A percentile compares a stretch with the other conserved stretches of the same genome.
These are phyloP conservation scores for Gonioctena quinquepunctata DNA, from an alignment of 1,140 invertebrate genomes.

Conservation along the genomic window DNA sequence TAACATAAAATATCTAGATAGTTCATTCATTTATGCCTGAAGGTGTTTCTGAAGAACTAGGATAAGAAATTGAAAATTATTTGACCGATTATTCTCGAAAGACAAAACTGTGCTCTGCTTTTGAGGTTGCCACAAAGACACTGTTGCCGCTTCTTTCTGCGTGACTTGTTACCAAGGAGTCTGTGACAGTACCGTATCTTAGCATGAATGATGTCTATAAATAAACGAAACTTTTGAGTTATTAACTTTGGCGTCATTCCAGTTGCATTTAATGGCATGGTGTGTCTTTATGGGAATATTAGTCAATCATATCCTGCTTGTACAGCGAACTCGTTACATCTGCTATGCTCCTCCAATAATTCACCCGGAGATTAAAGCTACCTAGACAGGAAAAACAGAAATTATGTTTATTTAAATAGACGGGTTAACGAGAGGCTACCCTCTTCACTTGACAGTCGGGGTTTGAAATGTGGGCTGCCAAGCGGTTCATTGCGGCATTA, in stretches of 20 bases:
- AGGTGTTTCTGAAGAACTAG: too few species aligned
- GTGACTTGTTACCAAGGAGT: too few species aligned
- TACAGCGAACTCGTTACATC: background rate
- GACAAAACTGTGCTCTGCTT: too few species aligned
- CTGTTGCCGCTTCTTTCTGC: too few species aligned
- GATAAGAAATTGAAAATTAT: too few species aligned
- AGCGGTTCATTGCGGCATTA: background rate
- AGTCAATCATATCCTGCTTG: background rate
- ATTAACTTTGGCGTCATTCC: constrained; percentile 1
- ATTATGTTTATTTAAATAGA: background rate
- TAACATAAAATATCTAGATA: too few species aligned
- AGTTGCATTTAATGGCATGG: constrained; percentile 2
- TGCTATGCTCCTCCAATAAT: background rate
- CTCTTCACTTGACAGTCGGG: background rate
- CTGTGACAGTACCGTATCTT: background rate
- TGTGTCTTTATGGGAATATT: background rate
- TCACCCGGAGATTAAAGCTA: background rate
- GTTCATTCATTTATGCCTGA: too few species aligned
- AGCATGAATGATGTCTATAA: constrained; percentile 4
- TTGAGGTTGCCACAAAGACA: too few species aligned
- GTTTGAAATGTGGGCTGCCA: background rate
- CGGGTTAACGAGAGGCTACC: background rate
- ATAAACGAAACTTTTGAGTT: constrained; percentile 6
- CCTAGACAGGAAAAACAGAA: background rate
- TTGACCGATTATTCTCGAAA: too few species aligned